phyloP scores from a whole-genome alignment of 2,888 invertebrate species.

The Pristionchus maxplancki region DNA sequence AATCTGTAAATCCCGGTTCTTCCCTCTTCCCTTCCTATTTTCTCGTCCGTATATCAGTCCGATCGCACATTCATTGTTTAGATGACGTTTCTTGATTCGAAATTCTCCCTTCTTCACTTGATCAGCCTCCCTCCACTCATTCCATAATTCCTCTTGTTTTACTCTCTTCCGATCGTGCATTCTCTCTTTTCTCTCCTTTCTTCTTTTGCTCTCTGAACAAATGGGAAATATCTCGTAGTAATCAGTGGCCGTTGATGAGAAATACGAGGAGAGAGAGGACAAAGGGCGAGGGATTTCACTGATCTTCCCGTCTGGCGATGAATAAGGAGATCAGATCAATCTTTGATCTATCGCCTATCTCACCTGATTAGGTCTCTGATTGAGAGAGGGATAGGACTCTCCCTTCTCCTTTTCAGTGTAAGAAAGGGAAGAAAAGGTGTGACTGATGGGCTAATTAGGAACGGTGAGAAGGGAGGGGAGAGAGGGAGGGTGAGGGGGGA shows the following conservation, averaged over 20 bases:
- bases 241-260: not conserved
- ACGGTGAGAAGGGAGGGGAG: not conserved
- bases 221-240: not conserved
- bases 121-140: not conserved
- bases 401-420: not conserved
- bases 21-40: not conserved
- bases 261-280: not conserved
- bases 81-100: not conserved
- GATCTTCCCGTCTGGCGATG: not conserved
- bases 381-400: not conserved
- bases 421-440: not conserved
- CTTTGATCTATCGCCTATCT: not conserved
- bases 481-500: not conserved
- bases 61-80: not conserved
- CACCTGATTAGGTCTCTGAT: not conserved
- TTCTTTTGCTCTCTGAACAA: not conserved
- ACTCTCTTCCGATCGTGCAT: not conserved
- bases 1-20: conserved; percentile 1
- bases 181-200: not conserved
- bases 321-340: not conserved
- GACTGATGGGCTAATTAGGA: not conserved
- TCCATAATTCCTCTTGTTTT: too few species aligned
- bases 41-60: not conserved
- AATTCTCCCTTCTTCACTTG: not conserved
- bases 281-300: not conserved